A percentile compares a stretch with the other conserved stretches of the same genome.
Conservation (phyloP, 2,888 invertebrate genomes). For the Himalopsyche anomala region DNA sequence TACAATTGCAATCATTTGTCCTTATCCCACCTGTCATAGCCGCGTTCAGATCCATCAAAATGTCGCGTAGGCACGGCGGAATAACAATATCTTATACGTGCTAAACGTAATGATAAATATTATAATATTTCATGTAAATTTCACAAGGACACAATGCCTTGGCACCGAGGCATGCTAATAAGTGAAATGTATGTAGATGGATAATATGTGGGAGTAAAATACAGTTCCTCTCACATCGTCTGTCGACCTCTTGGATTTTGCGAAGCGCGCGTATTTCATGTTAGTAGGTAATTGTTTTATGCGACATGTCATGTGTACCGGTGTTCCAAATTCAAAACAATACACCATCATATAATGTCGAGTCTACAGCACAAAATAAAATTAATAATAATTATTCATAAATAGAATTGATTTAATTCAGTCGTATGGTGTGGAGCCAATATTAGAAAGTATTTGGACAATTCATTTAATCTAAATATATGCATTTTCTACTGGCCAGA, state of each 20-base stretch:
- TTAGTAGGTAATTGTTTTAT: slow-evolving; percentile 9
- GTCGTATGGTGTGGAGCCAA: too few relatives aligned
- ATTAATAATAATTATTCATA: not conserved
- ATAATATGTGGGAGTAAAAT: not conserved
- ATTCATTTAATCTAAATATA: too few relatives aligned
- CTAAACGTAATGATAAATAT: slow-evolving; percentile 35
- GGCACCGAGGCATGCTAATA: slow-evolving; percentile 35
- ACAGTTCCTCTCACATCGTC: slow-evolving; percentile 35
- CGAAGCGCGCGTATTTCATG: slow-evolving; percentile 13
- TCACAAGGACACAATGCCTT: slow-evolving; percentile 40
- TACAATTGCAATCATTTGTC: not conserved
- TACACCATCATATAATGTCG: not conserved
- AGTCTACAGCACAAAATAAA: not conserved
- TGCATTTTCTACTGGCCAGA: too few relatives aligned
- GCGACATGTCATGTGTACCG: slow-evolving; percentile 39
- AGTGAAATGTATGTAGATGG: slow-evolving; percentile 37
- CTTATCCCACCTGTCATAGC: slow-evolving; percentile 30
- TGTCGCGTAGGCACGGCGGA: slow-evolving; percentile 12
- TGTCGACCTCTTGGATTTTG: slow-evolving; percentile 35
- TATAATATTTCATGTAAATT: slow-evolving; percentile 40
- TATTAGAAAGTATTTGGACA: too few relatives aligned
- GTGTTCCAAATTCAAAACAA: slow-evolving; percentile 21
- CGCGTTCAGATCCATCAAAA: not conserved
- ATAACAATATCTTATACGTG: slow-evolving; percentile 15
- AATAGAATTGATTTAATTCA: not conserved